These are phyloP conservation scores for Podarcis cretensis DNA, from an alignment of 2,113 vertebrate species.

Conservation along the genomic window DNA sequence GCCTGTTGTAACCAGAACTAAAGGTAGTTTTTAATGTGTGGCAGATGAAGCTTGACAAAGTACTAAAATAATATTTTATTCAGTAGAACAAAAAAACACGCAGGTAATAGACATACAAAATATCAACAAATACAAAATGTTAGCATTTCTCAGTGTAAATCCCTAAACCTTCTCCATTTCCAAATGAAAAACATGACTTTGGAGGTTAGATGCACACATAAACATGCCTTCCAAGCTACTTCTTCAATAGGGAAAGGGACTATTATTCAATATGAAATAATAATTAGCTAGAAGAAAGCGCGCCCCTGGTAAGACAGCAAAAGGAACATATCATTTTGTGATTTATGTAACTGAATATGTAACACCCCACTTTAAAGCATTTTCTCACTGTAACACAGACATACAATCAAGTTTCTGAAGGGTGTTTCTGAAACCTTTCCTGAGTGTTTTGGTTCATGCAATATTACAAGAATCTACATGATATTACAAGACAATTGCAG, in stretches of 20 bases:
- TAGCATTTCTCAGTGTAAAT: slow-evolving; percentile 5
- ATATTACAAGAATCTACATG: background rate
- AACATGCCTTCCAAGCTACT: slow-evolving; percentile 55
- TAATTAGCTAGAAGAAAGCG: slow-evolving; percentile 47
- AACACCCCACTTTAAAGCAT: background rate
- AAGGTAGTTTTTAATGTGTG: background rate
- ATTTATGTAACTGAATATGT: slow-evolving; percentile 25
- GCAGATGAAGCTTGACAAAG: background rate
- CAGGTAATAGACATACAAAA: slow-evolving; percentile 7
- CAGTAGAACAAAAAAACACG: background rate
- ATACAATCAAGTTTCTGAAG: background rate
- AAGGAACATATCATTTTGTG: slow-evolving; percentile 60
- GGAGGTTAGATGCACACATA: slow-evolving; percentile 56
- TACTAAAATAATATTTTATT: background rate
- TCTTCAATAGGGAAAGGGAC: slow-evolving; percentile 42
- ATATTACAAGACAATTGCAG: background rate
- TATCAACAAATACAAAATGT: slow-evolving; percentile 27
- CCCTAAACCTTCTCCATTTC: slow-evolving; percentile 34
- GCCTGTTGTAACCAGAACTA: background rate
- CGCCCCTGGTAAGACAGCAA: slow-evolving; percentile 59
- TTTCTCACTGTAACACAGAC: background rate
- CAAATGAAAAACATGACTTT: slow-evolving; percentile 49
- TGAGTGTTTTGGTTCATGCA: background rate
- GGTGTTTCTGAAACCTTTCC: background rate
- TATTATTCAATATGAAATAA: slow-evolving; percentile 59